Evolutionary conservation across 2,797 vertebrate species (phyloP), one percentile per base, ranked within the genome.

Genomic region (Mareca penelope): DNA sequence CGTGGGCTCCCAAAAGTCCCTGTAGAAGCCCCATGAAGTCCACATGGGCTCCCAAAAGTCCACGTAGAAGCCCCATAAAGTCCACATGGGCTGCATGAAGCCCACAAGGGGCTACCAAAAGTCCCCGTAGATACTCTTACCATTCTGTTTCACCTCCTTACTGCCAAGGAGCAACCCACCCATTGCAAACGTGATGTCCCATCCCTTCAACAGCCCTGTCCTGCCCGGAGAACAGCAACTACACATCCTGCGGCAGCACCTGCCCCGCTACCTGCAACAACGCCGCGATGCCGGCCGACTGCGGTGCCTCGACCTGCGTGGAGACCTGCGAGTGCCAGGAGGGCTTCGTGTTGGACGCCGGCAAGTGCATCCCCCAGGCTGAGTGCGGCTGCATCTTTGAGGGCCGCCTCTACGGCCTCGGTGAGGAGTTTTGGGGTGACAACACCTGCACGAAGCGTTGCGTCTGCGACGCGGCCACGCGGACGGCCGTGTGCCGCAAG

Each of bases 181-280:
- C 35, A 50, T 26, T 12, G 2, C 29, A 28, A 55, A 39, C 6
- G 3, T 3, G 1, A 3, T 14, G 10, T 75, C 23, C 42, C 1
- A 0, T 64, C n/a, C 26, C 33, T 55, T 15, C 33, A 5, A 4
- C 97, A 99, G 98, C 98, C 8, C 95, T 98, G 88, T 85, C 81
- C 85, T 99, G 99, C 83, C 98, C 97, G 0, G 90, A 89, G 35
- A 96, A 98, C 97, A 99, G 99, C 95, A 95, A 96, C 77, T 98
- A 98, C 15, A 96, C 98, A 23, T 9, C 48, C 1, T 99, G 98
- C 3, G 96, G 97, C 37, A 94, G 96, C 0, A 59, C 98, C 8
- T 99, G 98, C 46, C 98, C 98, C 0, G 26, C 96, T 4, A 97
- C 98, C 52, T 99, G 98, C 94, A 98, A 98, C 4, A 85, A 95